These are phyloP conservation scores for Oreochromis niloticus DNA, from an alignment of 2,113 vertebrate species.

Conservation along the genomic window DNA sequence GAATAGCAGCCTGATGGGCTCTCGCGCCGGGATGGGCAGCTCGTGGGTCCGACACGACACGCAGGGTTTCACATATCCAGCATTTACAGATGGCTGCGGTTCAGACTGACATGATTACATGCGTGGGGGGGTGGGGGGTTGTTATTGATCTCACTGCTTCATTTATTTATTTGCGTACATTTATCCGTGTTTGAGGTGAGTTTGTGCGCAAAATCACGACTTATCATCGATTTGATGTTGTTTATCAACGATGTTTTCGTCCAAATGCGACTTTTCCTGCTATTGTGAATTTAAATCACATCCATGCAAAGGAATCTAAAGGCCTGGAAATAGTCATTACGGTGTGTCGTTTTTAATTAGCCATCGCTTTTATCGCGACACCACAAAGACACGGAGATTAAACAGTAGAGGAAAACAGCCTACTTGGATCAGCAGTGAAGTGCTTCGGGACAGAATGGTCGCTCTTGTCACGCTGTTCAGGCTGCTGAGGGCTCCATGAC, in stretches of 20 bases:
- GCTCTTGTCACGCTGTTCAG: constrained; percentile 40
- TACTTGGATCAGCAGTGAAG: constrained; percentile 13
- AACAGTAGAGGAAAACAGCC: neutral
- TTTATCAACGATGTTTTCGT: neutral
- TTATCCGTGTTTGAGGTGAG: neutral
- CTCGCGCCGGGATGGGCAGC: constrained; percentile 8
- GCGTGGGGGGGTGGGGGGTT: neutral
- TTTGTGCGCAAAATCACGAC: neutral
- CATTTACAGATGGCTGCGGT: neutral
- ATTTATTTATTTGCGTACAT: neutral
- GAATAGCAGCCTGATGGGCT: constrained; percentile 22
- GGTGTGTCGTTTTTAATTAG: neutral
- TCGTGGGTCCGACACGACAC: neutral
- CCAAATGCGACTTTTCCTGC: neutral
- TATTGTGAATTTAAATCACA: neutral
- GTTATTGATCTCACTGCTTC: neutral
- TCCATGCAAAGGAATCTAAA: neutral
- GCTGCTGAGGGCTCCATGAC: constrained; percentile 57
- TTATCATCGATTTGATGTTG: neutral
- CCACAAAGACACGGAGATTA: neutral
- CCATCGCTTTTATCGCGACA: neutral
- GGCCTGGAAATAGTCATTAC: neutral
- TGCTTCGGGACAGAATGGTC: neutral
- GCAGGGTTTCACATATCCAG: neutral
- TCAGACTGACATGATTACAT: neutral